Evolutionary conservation across 1,140 invertebrate genomes (phyloP).

Genomic region (Bombus breviceps): DNA sequence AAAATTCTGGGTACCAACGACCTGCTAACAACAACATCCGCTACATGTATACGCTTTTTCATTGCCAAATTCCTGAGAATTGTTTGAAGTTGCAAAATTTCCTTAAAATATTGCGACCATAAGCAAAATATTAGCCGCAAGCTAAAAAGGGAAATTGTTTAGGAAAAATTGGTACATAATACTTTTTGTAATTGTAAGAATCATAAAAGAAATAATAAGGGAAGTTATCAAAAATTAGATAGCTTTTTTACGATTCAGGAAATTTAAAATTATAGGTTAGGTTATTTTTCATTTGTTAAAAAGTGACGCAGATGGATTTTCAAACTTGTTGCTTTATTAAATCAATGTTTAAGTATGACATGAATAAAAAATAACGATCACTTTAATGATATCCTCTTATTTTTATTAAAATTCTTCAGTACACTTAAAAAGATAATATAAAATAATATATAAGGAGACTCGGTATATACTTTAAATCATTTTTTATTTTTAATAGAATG

Average conservation of each 20-base stretch:
- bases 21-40: slow-evolving; percentile 47
- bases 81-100: slow-evolving; percentile 1
- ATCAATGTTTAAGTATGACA: background rate
- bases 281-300: background rate
- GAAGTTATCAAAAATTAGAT: background rate
- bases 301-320: no score
- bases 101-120: background rate
- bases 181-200: background rate
- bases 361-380: background rate
- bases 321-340: background rate
- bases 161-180: background rate
- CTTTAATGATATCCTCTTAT: background rate
- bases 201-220: background rate
- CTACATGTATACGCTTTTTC: slow-evolving; percentile 17
- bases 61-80: slow-evolving; percentile 53
- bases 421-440: background rate
- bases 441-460: background rate
- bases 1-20: slow-evolving; percentile 43
- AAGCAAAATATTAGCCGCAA: background rate
- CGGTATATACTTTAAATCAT: background rate
- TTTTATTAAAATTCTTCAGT: background rate
- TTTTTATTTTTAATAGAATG: background rate
- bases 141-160: background rate
- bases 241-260: background rate
- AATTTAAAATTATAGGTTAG: background rate